These are phyloP conservation scores for Macrocentrus cingulum DNA, from an alignment of 1,140 invertebrate species.

Conservation along the genomic window DNA sequence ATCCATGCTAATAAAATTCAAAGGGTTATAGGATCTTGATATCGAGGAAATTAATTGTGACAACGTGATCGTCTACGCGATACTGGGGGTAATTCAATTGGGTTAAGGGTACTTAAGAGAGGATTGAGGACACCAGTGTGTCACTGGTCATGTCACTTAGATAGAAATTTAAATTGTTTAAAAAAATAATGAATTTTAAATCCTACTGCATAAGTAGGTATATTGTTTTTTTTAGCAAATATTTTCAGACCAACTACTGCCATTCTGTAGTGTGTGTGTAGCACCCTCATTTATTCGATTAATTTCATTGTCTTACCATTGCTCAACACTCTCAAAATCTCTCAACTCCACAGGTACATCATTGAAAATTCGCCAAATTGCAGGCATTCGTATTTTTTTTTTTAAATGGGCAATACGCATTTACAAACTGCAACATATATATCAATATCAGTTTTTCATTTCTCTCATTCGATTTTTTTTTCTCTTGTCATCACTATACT, in stretches of 20 bases:
- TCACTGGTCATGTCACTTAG: slow-evolving; percentile 33
- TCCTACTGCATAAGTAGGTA: too few relatives aligned
- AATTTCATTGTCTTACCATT: slow-evolving; percentile 20
- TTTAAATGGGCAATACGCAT: slow-evolving; percentile 15
- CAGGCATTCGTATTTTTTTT: slow-evolving; percentile 30
- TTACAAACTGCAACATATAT: neutral
- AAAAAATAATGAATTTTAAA: too few relatives aligned
- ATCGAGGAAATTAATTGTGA: slow-evolving; percentile 17
- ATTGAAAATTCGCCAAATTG: slow-evolving; percentile 22
- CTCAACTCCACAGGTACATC: slow-evolving; percentile 31
- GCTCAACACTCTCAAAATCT: slow-evolving; percentile 2
- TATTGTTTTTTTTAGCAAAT: too few relatives aligned
- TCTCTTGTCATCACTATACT: too few relatives aligned
- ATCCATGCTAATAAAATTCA: neutral
- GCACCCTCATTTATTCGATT: slow-evolving; percentile 27
- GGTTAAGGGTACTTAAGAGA: slow-evolving; percentile 54
- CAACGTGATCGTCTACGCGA: slow-evolving; percentile 6
- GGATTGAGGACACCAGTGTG: slow-evolving; percentile 55
- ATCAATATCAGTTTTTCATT: slow-evolving; percentile 13
- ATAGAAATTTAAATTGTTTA: slow-evolving; percentile 9
- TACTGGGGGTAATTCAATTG: slow-evolving; percentile 51
- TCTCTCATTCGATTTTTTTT: slow-evolving; percentile 11
- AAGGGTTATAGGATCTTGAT: neutral
- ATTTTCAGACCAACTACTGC: too few relatives aligned
- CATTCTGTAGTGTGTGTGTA: too few relatives aligned